Conservation (phyloP, 2,888 invertebrate genomes). For the Sepioteuthis lessoniana region DNA sequence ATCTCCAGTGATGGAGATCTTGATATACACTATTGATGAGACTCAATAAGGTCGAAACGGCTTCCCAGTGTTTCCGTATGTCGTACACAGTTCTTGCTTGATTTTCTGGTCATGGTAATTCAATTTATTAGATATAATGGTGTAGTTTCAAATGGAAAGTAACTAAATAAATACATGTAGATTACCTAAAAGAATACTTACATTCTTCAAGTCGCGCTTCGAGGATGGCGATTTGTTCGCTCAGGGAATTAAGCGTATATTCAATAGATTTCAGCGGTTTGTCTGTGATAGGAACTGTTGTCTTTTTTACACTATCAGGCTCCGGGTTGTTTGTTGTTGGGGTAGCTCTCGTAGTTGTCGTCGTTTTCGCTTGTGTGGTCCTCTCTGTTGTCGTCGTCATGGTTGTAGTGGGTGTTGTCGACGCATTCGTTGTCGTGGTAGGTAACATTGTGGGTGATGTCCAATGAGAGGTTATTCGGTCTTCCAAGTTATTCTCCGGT, state of each 20-base stretch:
- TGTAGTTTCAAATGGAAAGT: no score
- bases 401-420: not conserved
- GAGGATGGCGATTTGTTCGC: not conserved
- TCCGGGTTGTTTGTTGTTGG: not conserved
- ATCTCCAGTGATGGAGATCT: no score
- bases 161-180: not conserved
- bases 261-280: not conserved
- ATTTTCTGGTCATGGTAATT: no score
- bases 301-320: not conserved
- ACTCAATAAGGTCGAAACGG: no score
- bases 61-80: no score
- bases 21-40: no score
- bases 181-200: not conserved
- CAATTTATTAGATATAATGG: no score
- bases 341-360: not conserved
- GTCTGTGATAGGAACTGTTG: not conserved
- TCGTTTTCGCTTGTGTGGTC: not conserved
- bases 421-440: not conserved
- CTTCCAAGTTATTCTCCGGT: not conserved
- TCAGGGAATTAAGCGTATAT: not conserved
- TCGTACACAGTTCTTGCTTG: no score
- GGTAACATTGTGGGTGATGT: not conserved
- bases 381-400: not conserved
- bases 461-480: not conserved
- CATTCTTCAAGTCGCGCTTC: conserved; percentile 36